Conservation (phyloP, 2,113 vertebrate species). For the Neolamprologus kungweensis region DNA sequence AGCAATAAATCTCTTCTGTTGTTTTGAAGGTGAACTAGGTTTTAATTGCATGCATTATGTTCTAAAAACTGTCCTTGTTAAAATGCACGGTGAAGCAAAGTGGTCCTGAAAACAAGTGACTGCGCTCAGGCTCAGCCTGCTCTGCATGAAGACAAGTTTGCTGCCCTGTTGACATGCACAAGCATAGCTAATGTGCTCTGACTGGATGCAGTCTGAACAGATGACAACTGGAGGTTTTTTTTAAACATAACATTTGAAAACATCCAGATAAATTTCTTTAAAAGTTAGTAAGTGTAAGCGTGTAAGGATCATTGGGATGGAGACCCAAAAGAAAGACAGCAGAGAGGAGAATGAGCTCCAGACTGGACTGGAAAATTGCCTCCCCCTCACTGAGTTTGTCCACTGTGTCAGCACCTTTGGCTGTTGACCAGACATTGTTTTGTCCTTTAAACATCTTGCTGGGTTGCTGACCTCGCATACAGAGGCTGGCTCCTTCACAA, state of each 20-base stretch:
- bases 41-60: neutral
- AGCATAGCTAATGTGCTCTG: neutral
- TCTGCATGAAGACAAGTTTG: neutral
- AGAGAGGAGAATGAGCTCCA: neutral
- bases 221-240: neutral
- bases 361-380: neutral
- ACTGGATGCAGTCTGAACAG: neutral
- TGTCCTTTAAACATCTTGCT: neutral
- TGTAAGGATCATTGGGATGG: neutral
- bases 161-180: neutral
- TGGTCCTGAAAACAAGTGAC: neutral
- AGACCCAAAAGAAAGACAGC: neutral
- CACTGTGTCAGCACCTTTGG: constrained; percentile 1
- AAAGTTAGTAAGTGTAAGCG: neutral
- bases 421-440: neutral
- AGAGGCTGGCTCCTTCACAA: neutral
- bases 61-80: neutral
- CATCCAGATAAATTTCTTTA: neutral
- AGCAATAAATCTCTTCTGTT: accelerated
- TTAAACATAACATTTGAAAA: neutral
- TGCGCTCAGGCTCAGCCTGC: neutral
- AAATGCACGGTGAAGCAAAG: neutral
- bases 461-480: neutral
- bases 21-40: neutral
- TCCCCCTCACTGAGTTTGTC: neutral